phyloP scores from a whole-genome alignment of 2,888 invertebrate species.

The Drosophila meridionalis region DNA sequence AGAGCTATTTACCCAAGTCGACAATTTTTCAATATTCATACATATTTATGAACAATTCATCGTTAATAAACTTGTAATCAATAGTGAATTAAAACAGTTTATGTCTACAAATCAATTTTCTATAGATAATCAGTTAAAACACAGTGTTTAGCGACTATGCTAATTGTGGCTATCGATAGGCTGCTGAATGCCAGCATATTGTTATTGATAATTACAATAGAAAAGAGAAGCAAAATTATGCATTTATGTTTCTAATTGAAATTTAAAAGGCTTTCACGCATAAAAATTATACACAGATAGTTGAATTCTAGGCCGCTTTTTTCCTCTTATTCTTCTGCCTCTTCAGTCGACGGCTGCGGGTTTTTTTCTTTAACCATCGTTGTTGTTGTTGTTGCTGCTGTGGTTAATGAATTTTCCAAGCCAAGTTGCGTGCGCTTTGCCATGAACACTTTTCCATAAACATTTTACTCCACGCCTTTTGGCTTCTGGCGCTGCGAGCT shows the following conservation, averaged over 20 bases:
- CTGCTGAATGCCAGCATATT: neutral
- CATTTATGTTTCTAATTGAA: constrained; percentile 4
- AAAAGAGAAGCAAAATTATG: constrained; percentile 4
- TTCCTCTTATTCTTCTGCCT: constrained; percentile 16
- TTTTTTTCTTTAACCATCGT: constrained; percentile 34
- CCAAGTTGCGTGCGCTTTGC: constrained; percentile 61
- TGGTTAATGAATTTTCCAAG: constrained; percentile 53
- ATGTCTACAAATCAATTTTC: neutral
- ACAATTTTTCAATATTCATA: neutral
- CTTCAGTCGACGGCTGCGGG: constrained; percentile 22
- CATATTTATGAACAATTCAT: neutral
- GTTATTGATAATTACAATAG: constrained; percentile 7
- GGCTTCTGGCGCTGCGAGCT: constrained; percentile 28
- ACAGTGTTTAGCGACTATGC: neutral
- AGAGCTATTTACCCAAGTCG: too few relatives aligned
- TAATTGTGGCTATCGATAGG: constrained; percentile 6
- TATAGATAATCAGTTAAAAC: neutral
- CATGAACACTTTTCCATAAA: constrained; percentile 71
- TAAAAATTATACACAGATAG: constrained; percentile 41
- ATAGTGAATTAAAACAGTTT: neutral
- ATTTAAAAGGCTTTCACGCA: constrained; percentile 42
- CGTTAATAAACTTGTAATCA: neutral
- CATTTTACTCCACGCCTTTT: constrained; percentile 37
- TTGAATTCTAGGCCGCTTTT: constrained; percentile 63
- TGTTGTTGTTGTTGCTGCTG: constrained; percentile 32